phyloP scores from a whole-genome alignment of 2,113 vertebrate genomes.

The Hemibagrus wyckioides region DNA sequence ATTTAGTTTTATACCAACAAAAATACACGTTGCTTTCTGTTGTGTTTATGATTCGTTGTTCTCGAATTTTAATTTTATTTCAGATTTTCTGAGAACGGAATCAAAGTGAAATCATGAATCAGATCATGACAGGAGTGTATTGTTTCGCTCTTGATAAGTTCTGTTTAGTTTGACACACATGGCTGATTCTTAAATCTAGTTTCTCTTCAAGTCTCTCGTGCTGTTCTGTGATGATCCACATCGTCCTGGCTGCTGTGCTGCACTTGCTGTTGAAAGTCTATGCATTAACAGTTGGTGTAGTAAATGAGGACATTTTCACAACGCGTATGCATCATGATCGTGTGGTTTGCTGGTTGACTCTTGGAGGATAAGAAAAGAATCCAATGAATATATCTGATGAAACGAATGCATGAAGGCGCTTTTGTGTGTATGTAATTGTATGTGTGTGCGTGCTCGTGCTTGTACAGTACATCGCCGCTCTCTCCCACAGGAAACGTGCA shows the following conservation, averaged over 20 bases:
- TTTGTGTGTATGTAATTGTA: not conserved
- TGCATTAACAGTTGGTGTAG: not conserved
- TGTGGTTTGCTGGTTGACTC: not conserved
- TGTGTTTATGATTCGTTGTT: too few species aligned
- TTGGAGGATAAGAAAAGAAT: not conserved
- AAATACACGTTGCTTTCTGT: too few species aligned
- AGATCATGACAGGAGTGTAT: too few species aligned
- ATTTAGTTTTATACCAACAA: too few species aligned
- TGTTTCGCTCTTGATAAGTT: too few species aligned
- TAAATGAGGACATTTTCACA: not conserved
- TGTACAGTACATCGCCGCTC: not conserved
- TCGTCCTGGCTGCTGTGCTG: not conserved
- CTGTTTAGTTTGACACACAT: too few species aligned
- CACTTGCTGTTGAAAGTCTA: not conserved
- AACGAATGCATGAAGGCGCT: not conserved
- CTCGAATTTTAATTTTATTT: too few species aligned
- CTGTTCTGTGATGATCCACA: not conserved
- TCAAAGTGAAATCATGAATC: too few species aligned
- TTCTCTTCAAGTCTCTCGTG: not conserved
- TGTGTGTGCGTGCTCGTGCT: not conserved
- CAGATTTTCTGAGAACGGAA: too few species aligned
- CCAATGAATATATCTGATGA: not conserved
- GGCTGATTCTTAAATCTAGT: not conserved
- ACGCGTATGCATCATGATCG: not conserved
- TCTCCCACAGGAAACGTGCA: not conserved